These are phyloP conservation scores for Chaetops frenatus DNA, from an alignment of 2,113 vertebrate species.

Conservation along the genomic window DNA sequence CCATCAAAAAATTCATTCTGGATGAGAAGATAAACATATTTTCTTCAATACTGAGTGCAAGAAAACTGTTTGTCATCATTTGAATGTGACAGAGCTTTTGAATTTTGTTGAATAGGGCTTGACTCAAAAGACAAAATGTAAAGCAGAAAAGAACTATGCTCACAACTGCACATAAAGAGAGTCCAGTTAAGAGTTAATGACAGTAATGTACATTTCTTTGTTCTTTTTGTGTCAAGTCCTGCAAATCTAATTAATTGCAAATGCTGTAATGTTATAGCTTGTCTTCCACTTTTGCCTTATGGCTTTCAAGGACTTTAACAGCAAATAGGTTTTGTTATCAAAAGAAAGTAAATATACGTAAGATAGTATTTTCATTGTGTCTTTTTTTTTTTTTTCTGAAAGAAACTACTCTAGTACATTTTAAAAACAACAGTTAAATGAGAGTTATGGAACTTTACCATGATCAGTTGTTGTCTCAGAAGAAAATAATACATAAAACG, in stretches of 20 bases:
- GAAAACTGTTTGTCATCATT: not conserved
- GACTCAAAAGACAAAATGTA: not conserved
- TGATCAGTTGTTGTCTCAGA: not conserved
- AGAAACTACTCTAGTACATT: not conserved
- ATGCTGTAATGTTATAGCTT: not conserved
- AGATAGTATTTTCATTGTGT: not conserved
- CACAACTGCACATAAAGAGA: not conserved
- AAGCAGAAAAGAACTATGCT: not conserved
- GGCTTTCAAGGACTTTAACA: not conserved
- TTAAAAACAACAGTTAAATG: not conserved
- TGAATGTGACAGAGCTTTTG: not conserved
- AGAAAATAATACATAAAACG: accelerated
- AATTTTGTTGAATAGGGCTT: not conserved
- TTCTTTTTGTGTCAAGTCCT: not conserved
- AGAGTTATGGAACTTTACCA: not conserved
- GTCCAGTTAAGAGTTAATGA: not conserved
- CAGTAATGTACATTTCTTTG: not conserved
- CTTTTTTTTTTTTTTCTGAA: not conserved
- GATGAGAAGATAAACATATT: not conserved
- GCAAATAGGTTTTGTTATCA: not conserved
- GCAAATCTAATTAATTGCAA: not conserved
- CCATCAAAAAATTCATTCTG: not conserved
- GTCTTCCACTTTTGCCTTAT: not conserved
- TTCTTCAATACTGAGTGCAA: not conserved
- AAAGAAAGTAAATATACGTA: not conserved